phyloP scores from a whole-genome alignment of 2,888 invertebrate genomes.

The Protophormia terraenovae region DNA sequence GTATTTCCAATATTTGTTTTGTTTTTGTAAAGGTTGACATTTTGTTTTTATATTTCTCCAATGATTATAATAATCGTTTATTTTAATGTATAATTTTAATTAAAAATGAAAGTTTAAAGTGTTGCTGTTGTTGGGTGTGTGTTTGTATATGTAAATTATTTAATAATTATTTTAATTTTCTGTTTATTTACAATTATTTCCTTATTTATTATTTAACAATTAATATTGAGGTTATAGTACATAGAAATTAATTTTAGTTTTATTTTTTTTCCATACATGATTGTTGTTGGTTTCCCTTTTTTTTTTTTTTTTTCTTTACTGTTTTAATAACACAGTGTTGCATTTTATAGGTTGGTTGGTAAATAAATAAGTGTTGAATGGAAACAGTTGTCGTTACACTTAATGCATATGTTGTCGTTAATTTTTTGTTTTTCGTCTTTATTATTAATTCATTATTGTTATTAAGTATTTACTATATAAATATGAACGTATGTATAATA shows the following conservation, averaged over 20 bases:
- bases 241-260: not conserved
- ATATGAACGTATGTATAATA: too few relatives aligned
- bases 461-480: slow-evolving; percentile 17
- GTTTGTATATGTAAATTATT: too few relatives aligned
- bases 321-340: not conserved
- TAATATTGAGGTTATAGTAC: slow-evolving; percentile 31
- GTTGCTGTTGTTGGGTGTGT: too few relatives aligned
- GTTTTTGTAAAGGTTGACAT: slow-evolving; percentile 4
- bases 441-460: slow-evolving; percentile 47
- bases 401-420: not conserved
- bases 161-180: slow-evolving; percentile 8
- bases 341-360: not conserved
- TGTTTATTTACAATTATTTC: slow-evolving; percentile 40
- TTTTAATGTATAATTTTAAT: slow-evolving; percentile 10
- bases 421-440: not conserved
- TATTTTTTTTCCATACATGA: too few relatives aligned
- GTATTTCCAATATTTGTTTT: not conserved
- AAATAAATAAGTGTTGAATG: not conserved
- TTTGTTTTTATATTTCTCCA: not conserved
- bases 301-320: not conserved
- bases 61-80: not conserved
- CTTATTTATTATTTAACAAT: slow-evolving; percentile 51
- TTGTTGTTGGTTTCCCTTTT: too few relatives aligned
- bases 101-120: slow-evolving; percentile 15
- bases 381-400: slow-evolving; percentile 35